phyloP scores from a whole-genome alignment of 1,140 invertebrate species.

The Adoxophyes honmai region DNA sequence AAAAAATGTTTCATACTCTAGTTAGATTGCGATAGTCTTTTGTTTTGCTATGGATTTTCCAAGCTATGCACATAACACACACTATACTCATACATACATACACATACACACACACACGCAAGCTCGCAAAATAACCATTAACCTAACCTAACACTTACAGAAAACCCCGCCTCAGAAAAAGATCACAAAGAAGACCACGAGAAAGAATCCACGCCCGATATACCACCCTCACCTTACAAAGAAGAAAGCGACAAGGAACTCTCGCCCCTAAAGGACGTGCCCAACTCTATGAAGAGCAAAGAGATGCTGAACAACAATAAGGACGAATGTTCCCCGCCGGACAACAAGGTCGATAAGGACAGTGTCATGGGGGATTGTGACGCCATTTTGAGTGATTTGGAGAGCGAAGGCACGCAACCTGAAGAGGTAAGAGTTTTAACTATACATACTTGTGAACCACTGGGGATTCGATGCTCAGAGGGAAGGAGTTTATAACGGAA shows the following conservation, averaged over 20 bases:
- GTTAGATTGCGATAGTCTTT: too few species aligned
- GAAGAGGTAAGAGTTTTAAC: conserved; percentile 80
- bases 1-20: too few species aligned
- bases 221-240: conserved; percentile 63
- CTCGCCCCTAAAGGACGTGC: conserved; percentile 74
- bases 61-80: too few species aligned
- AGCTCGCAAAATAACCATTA: too few species aligned
- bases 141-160: conserved; percentile 21
- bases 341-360: conserved; percentile 65
- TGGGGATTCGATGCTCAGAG: too few species aligned
- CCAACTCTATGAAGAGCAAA: conserved; percentile 55
- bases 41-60: too few species aligned
- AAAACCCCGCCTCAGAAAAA: conserved; percentile 41
- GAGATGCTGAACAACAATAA: conserved; percentile 70
- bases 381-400: conserved; percentile 83
- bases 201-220: conserved; percentile 37
- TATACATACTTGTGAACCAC: too few species aligned
- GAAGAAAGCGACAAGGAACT: conserved; percentile 65
- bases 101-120: too few species aligned
- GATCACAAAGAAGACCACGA: conserved; percentile 49
- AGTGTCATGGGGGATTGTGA: conserved; percentile 71
- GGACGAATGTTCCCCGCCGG: conserved; percentile 54
- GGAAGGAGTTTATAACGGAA: too few species aligned
- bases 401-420: conserved; percentile 90
- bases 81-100: too few species aligned